Percentiles rank a stretch among this genome's conserved stretches.
These are phyloP conservation scores for Eupithecia pulchellata DNA, from an alignment of 2,888 invertebrate species.

Conservation along the genomic window DNA sequence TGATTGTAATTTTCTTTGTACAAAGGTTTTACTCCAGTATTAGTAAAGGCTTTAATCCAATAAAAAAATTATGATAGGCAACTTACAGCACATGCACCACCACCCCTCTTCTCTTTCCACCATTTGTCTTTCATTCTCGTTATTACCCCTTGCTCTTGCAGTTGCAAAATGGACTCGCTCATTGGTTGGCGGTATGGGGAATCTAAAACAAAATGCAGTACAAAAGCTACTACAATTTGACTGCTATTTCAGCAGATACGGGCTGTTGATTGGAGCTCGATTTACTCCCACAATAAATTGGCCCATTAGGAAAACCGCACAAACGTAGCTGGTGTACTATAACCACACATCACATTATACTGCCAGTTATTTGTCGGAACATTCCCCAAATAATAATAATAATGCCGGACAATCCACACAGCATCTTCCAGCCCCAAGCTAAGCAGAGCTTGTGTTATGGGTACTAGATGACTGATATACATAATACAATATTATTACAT, in stretches of 20 bases:
- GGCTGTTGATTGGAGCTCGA: neutral
- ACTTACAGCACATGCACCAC: constrained; percentile 89
- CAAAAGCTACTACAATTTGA: neutral
- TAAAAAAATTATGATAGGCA: too few species aligned
- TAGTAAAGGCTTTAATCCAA: too few species aligned
- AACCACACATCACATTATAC: neutral
- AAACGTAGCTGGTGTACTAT: neutral
- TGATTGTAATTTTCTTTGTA: too few species aligned
- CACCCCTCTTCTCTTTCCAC: constrained; percentile 95
- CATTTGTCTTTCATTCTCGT: constrained; percentile 93
- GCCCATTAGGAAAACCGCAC: neutral
- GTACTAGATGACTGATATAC: too few species aligned
- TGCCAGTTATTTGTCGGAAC: neutral
- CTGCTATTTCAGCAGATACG: neutral
- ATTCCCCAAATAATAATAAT: neutral
- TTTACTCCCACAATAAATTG: neutral
- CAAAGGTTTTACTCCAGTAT: too few species aligned
- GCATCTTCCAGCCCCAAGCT: too few species aligned
- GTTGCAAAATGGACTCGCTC: constrained; percentile 92
- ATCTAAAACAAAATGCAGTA: constrained; percentile 67
- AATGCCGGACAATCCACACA: too few species aligned
- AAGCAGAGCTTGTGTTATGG: too few species aligned
- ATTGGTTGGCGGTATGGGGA: constrained; percentile 91
- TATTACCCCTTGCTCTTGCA: constrained; percentile 94
- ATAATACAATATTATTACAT: too few species aligned